These are phyloP conservation scores for Troides helena DNA, from an alignment of 2,888 invertebrate genomes.

Conservation along the genomic window DNA sequence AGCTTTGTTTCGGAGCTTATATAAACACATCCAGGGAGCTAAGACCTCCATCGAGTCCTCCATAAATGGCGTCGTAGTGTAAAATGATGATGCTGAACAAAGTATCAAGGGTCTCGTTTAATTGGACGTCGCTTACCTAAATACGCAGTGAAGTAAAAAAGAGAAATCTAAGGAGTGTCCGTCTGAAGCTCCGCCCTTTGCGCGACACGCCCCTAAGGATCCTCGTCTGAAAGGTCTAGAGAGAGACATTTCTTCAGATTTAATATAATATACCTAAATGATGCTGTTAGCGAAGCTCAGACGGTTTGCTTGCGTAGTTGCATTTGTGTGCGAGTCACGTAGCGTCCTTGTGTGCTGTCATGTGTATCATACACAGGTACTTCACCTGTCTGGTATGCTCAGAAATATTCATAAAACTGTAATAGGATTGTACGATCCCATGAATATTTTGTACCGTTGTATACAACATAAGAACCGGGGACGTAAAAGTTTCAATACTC, in stretches of 20 bases:
- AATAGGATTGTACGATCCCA: background rate
- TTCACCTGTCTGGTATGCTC: conserved; percentile 19
- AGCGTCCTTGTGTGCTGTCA: conserved; percentile 15
- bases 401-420: background rate
- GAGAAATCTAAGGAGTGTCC: conserved; percentile 77
- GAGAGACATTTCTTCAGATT: conserved; percentile 68
- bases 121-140: conserved; percentile 65
- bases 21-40: conserved; percentile 60
- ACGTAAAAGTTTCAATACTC: background rate
- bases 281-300: conserved; percentile 43
- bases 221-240: conserved; percentile 54
- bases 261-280: conserved; percentile 53
- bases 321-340: conserved; percentile 19
- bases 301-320: conserved; percentile 21
- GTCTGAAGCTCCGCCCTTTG: conserved; percentile 65
- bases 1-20: conserved; percentile 73
- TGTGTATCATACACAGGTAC: conserved; percentile 10
- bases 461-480: background rate
- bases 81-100: conserved; percentile 39
- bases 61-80: conserved; percentile 25
- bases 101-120: conserved; percentile 52
- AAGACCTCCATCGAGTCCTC: conserved; percentile 43
- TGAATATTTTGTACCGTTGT: background rate
- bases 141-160: conserved; percentile 74
- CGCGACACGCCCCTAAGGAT: conserved; percentile 69